These are phyloP conservation scores for Leptinotarsa texana DNA, from an alignment of 1,140 invertebrate species.

Conservation along the genomic window DNA sequence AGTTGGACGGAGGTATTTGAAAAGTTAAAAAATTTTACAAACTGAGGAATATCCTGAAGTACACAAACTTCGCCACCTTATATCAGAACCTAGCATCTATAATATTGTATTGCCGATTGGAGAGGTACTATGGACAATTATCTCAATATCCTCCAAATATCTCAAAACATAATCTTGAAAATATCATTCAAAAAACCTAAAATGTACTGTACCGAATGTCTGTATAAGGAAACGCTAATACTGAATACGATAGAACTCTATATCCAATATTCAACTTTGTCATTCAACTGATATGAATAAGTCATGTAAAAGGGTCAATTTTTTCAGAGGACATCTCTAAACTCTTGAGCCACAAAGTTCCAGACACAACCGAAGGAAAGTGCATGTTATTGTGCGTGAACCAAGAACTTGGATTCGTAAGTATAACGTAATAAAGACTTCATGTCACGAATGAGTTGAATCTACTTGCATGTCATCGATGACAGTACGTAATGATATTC, in stretches of 20 bases:
- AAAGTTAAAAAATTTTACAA: too few relatives aligned
- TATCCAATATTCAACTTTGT: not conserved
- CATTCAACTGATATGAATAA: not conserved
- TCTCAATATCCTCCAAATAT: too few relatives aligned
- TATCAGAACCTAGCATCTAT: too few relatives aligned
- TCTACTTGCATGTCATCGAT: too few relatives aligned
- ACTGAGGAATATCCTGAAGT: too few relatives aligned
- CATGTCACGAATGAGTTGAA: too few relatives aligned
- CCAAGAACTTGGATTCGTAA: conserved; percentile 32
- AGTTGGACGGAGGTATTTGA: too few relatives aligned
- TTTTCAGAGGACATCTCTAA: conserved; percentile 35
- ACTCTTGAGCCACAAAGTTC: conserved; percentile 26
- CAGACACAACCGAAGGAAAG: conserved; percentile 32
- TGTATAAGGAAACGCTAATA: not conserved
- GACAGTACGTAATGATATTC: too few relatives aligned
- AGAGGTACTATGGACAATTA: too few relatives aligned
- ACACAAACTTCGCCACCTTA: too few relatives aligned
- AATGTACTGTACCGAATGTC: not conserved
- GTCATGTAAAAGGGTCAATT: not conserved
- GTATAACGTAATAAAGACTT: not conserved
- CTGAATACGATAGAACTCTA: not conserved
- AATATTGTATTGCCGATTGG: too few relatives aligned
- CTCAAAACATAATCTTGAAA: too few relatives aligned
- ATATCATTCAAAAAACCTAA: not conserved
- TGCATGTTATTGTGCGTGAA: conserved; percentile 37